Base-by-base conservation (phyloP, 2,113 vertebrate genomes). In the Prietella phreatophila region DNA sequence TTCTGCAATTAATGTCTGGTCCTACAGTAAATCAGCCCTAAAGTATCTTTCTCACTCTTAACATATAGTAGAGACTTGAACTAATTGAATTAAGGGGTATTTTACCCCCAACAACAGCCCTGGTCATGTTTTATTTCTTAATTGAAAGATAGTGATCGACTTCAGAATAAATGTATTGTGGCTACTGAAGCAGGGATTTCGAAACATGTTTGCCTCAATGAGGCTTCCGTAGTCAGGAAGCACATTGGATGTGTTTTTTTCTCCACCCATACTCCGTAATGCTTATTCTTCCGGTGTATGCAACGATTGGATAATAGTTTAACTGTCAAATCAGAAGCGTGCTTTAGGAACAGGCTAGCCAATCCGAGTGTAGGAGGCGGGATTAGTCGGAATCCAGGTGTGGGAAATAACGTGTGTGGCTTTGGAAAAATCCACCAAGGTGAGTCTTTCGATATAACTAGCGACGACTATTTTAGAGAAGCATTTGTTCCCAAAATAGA, bases 181-280 rank as follows among this genome's bases (percentile, higher is more conserved):
- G n/a, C 15, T 19, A 25, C 19, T 22, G 36, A 22, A 75, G 14
- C 1, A 47, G 1, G 10, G 50, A 22, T 76, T 82, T 82, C 80
- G 9, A 82, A 83, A 42, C 5, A 10, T 19, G n/a, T 50, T 53
- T 69, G 63, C 5, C 63, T 20, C 19, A 84, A 71, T 22, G 17
- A 53, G 27, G 63, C 13, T 69, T 84, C 83, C 83, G 83, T 84
- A 84, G 0, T 1, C 50, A 30, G 83, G 67, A 85, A 85, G 53
- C 19, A 33, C 0, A 6, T 33, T 30, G 22, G 11, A 14, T 7
- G 10, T 39, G 0, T 1, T 39, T 25, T 56, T 60, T 36, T 20
- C 2, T 11, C 55, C 22, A 61, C 20, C 56, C 11, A 8, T 82
- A 82, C 39, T 39, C 4, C 20, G 55, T 6, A 36, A 10, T 39